phyloP scores from a whole-genome alignment of 2,888 invertebrate species.

The Icerya purchasi region DNA sequence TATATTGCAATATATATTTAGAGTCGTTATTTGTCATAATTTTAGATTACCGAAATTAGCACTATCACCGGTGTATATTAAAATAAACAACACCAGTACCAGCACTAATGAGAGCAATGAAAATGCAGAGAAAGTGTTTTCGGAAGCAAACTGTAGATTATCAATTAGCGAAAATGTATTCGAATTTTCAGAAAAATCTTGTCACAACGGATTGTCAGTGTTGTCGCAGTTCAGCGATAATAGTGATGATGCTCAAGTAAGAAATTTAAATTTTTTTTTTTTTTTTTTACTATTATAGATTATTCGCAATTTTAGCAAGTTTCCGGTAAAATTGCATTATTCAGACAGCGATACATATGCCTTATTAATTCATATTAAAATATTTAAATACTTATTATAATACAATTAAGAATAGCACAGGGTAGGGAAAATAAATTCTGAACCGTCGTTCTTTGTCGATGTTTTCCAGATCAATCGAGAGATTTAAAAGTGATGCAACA shows the following conservation, averaged over 20 bases:
- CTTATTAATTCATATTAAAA: too few relatives aligned
- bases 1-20: too few relatives aligned
- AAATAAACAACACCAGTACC: neutral
- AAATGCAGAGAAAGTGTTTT: neutral
- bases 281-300: too few relatives aligned
- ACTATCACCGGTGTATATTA: conserved; percentile 32
- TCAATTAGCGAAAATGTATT: conserved; percentile 5
- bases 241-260: conserved; percentile 14
- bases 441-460: too few relatives aligned
- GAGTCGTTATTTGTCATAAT: conserved; percentile 9
- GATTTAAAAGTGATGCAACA: too few relatives aligned
- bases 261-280: neutral
- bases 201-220: conserved; percentile 12
- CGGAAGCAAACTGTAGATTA: neutral
- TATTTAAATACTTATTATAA: too few relatives aligned
- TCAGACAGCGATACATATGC: too few relatives aligned
- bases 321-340: too few relatives aligned
- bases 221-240: conserved; percentile 15
- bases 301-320: too few relatives aligned
- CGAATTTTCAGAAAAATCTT: conserved; percentile 4
- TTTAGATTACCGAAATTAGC: conserved; percentile 46
- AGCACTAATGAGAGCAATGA: neutral
- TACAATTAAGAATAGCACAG: too few relatives aligned
- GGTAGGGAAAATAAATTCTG: too few relatives aligned
- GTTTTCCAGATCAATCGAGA: too few relatives aligned